phyloP scores from a whole-genome alignment of 2,797 vertebrate species.

The Taeniopygia guttata region DNA sequence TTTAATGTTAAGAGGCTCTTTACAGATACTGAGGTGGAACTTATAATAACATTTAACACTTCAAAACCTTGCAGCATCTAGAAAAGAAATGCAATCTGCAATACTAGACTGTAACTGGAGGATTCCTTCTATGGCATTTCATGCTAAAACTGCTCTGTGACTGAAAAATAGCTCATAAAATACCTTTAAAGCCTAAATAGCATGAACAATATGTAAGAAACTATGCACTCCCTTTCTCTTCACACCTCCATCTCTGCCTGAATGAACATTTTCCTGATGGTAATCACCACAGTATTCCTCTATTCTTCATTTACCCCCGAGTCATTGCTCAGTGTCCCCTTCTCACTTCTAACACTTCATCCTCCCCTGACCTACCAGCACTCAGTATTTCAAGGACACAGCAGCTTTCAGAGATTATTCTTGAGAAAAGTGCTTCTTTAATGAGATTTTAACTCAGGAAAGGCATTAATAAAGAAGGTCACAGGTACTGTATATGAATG shows the following conservation, averaged over 20 bases:
- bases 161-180: neutral
- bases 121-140: neutral
- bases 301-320: neutral
- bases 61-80: neutral
- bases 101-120: neutral
- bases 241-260: neutral
- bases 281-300: neutral
- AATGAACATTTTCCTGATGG: neutral
- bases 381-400: neutral
- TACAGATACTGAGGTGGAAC: neutral
- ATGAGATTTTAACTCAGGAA: neutral
- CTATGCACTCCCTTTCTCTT: neutral
- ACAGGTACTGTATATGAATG: neutral
- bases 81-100: neutral
- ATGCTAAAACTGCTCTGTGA: neutral
- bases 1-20: neutral
- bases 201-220: neutral
- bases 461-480: neutral
- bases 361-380: neutral
- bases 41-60: constrained; percentile 23
- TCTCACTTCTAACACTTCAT: neutral
- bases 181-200: neutral
- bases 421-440: neutral
- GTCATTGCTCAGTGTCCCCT: neutral
- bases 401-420: neutral